phyloP scores from a whole-genome alignment of 2,113 vertebrate species.

The Bambusicola thoracicus region DNA sequence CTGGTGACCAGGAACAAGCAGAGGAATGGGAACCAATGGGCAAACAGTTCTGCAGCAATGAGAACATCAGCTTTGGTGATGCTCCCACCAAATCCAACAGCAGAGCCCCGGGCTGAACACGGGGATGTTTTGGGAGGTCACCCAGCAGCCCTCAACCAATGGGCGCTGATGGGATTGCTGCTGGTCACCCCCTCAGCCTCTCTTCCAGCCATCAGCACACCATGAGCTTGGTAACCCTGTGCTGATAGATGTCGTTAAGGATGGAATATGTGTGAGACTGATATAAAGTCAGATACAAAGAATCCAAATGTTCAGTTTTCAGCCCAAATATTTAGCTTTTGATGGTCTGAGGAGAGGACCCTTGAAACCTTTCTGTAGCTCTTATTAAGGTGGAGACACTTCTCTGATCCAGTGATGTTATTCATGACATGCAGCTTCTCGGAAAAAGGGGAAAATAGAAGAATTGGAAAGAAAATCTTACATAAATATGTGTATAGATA shows the following conservation, averaged over 20 bases:
- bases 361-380: not conserved
- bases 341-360: fast-evolving
- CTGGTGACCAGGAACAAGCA: not conserved
- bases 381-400: not conserved
- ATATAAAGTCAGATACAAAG: not conserved
- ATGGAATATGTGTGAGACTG: too few relatives aligned
- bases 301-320: not conserved
- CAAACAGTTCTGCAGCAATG: not conserved
- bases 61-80: too few relatives aligned
- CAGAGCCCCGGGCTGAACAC: not conserved
- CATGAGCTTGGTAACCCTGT: too few relatives aligned
- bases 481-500: not conserved
- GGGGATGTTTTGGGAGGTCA: not conserved
- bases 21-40: not conserved
- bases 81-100: not conserved
- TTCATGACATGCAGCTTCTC: not conserved
- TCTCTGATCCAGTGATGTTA: not conserved
- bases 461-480: not conserved
- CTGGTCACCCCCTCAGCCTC: not conserved
- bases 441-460: not conserved
- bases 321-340: not conserved
- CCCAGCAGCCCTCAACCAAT: not conserved
- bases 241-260: too few relatives aligned
- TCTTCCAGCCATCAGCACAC: not conserved
- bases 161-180: not conserved